phyloP scores from a whole-genome alignment of 1,140 invertebrate species.

The Eumeta japonica region DNA sequence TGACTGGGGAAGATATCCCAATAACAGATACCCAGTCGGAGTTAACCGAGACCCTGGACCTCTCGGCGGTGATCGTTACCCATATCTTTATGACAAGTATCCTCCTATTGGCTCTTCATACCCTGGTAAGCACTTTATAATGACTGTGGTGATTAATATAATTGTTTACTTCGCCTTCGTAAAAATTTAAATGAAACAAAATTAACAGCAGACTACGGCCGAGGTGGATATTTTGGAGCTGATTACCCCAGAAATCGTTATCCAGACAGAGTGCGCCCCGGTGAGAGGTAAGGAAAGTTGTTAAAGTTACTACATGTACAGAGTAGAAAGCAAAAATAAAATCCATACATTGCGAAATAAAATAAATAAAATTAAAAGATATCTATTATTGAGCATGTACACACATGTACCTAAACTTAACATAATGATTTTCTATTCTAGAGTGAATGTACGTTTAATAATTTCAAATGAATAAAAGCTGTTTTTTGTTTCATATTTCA shows the following conservation, averaged over 20 bases:
- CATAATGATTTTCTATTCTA: too few species aligned
- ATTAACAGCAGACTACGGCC: constrained; percentile 35
- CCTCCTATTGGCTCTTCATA: constrained; percentile 51
- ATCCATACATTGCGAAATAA: not conserved
- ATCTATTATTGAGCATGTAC: too few species aligned
- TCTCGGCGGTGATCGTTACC: constrained; percentile 47
- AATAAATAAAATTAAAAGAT: too few species aligned
- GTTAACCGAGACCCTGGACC: constrained; percentile 49
- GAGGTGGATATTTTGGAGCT: constrained; percentile 40
- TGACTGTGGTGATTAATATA: not conserved
- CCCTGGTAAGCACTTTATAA: constrained; percentile 42
- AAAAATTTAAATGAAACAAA: constrained; percentile 3
- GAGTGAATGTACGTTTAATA: too few species aligned
- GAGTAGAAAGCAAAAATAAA: not conserved
- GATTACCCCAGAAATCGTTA: constrained; percentile 34
- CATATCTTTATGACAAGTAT: constrained; percentile 53
- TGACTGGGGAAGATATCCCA: constrained; percentile 50
- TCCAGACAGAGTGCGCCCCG: constrained; percentile 29
- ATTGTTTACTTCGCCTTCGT: not conserved
- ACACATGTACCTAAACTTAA: too few species aligned
- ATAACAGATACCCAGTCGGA: constrained; percentile 42
- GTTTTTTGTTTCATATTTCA: too few species aligned
- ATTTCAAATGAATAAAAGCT: too few species aligned
- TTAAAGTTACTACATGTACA: too few species aligned
- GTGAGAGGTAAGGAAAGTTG: too few species aligned